A percentile compares a stretch with the other conserved stretches of the same genome.
phyloP scores from a whole-genome alignment of 2,888 invertebrate genomes.

The Drosophila trichaetosa region DNA sequence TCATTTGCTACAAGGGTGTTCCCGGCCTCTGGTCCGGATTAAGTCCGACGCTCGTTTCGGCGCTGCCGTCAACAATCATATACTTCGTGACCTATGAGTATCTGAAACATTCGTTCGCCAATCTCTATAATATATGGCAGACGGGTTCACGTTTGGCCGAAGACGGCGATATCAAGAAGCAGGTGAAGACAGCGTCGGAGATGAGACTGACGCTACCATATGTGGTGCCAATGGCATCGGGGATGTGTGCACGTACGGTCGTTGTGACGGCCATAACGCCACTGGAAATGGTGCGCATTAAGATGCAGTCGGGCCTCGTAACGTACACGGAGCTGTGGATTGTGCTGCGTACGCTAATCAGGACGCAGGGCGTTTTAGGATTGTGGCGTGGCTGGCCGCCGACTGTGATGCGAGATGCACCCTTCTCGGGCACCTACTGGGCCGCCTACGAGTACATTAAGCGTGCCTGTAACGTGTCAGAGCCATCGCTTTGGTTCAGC shows the following conservation, averaged over 20 bases:
- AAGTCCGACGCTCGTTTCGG: slow-evolving; percentile 96
- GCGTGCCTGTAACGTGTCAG: slow-evolving; percentile 85
- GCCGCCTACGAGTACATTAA: slow-evolving; percentile 91
- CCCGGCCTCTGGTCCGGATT: slow-evolving; percentile 97
- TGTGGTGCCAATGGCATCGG: slow-evolving; percentile 90
- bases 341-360: slow-evolving; percentile 87
- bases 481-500: slow-evolving; percentile 63
- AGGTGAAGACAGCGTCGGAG: background rate
- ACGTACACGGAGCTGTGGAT: slow-evolving; percentile 87
- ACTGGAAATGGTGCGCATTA: slow-evolving; percentile 96
- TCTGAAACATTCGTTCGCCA: slow-evolving; percentile 88
- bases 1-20: slow-evolving; percentile 93
- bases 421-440: slow-evolving; percentile 93
- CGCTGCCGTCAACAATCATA: slow-evolving; percentile 96
- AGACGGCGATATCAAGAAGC: background rate
- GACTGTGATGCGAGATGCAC: slow-evolving; percentile 70
- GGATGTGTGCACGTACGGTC: slow-evolving; percentile 91
- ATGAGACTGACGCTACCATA: slow-evolving; percentile 27
- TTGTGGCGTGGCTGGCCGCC: slow-evolving; percentile 90
- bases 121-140: slow-evolving; percentile 31
- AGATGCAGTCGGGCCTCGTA: slow-evolving; percentile 96
- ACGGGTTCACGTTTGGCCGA: background rate
- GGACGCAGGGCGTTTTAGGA: slow-evolving; percentile 89
- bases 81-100: slow-evolving; percentile 99
- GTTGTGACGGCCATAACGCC: slow-evolving; percentile 95